phyloP scores from a whole-genome alignment of 53 echinoderm and acorn worm species.

The Pentamera pediparva region DNA sequence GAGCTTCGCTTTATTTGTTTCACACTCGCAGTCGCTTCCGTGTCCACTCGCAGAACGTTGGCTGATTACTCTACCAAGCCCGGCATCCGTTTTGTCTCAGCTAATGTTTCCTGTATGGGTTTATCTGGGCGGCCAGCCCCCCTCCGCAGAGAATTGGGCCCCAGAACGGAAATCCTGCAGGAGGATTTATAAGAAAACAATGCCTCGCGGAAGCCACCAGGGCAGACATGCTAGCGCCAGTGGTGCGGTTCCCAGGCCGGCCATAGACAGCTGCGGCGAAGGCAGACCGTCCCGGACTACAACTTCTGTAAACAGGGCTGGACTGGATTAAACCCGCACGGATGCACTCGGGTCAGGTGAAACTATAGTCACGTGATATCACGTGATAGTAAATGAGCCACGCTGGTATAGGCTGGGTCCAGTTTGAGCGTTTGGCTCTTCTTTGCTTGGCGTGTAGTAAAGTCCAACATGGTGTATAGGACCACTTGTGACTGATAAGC shows the following conservation, averaged over 20 bases:
- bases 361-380: background rate
- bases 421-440: too few relatives aligned
- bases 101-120: conserved; percentile 38
- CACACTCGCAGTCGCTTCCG: conserved; percentile 27
- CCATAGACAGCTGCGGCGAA: background rate
- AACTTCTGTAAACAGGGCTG: too few relatives aligned
- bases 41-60: conserved; percentile 19
- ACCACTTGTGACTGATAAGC: too few relatives aligned
- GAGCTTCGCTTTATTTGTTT: conserved; percentile 27
- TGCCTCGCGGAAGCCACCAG: conserved; percentile 16
- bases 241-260: conserved; percentile 21
- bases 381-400: background rate
- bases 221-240: conserved; percentile 29
- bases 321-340: too few relatives aligned
- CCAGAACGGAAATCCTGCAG: conserved; percentile 22
- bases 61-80: conserved; percentile 31
- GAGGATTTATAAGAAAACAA: conserved; percentile 27
- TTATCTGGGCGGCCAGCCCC: conserved; percentile 33
- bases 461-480: too few relatives aligned
- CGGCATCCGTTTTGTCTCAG: conserved; percentile 14
- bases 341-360: too few relatives aligned
- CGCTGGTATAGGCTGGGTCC: too few relatives aligned
- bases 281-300: background rate
- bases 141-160: conserved; percentile 23
- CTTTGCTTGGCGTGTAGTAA: too few relatives aligned